Base-by-base conservation (phyloP, 2,888 invertebrate genomes). In the Syrista parreyssii region DNA sequence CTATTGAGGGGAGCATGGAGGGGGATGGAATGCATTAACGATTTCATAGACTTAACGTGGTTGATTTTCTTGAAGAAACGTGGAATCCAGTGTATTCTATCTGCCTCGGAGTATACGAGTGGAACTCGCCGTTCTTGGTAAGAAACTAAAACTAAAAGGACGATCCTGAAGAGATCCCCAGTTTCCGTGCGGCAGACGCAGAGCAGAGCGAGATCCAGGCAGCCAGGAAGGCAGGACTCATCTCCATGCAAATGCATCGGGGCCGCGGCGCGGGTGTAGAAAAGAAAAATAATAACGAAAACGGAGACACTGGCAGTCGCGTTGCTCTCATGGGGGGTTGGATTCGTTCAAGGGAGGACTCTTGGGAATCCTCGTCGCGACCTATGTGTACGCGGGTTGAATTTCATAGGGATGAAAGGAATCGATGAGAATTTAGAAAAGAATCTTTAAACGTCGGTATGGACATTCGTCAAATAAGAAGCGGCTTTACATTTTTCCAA, bases 41-140 rank as follows among this genome's bases (percentile, higher is more conserved):
- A 75, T 72, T 30, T 73, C 68, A 75, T 76, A 34, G 33, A 76
- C 12, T 68, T 3, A 73, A n/a, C 33, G 68, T 74, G 77, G 32
- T 33, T 68, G 36, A 40, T 69, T 72, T 72, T 68, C 55, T 75
- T 73, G 35, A 40, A 68, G 35, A 69, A 80, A 80, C 73, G 75
- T 23, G 23, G 23, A 81, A 80, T 79, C 74, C 71, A 76, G 81
- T 23, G 40, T 55, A 55, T 69, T 71, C 74, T 40, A 23, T 55
- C 40, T 55, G 40, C 4, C 15, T 23, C 40, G 2, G 40, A 23
- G 40, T 55, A 55, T 23, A 55, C 40, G 40, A 23, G 40, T 23
- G 2, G 40, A 55, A 55, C 40, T 55, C 6, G 0, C 40, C 40
- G 40, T 55, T 23, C 23, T 6, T 23, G 40, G 40, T 55, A 55